Evolutionary conservation across 2,888 invertebrate species (phyloP).

Genomic region (Cryptocephalus primarius): DNA sequence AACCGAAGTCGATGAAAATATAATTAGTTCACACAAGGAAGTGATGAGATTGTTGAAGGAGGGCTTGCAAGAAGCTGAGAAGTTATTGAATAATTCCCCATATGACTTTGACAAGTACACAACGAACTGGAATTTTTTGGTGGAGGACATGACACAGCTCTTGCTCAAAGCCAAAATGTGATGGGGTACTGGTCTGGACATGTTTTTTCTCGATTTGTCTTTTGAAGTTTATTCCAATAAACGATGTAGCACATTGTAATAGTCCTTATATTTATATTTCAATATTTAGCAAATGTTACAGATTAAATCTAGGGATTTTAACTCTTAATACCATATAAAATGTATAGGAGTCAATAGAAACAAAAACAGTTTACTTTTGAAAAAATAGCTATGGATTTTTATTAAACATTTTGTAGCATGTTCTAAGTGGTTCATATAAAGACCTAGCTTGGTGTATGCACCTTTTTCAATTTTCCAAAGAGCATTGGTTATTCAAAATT

Average conservation of each 20-base stretch:
- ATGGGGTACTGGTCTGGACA: neutral
- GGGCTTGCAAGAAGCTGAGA: constrained; percentile 57
- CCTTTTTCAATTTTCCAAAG: too few species aligned
- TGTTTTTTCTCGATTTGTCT: too few species aligned
- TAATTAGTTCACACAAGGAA: constrained; percentile 76
- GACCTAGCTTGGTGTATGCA: too few species aligned
- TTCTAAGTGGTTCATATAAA: too few species aligned
- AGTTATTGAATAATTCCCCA: constrained; percentile 65
- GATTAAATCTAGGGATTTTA: neutral
- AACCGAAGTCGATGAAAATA: constrained; percentile 54
- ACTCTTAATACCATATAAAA: neutral
- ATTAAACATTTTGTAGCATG: too few species aligned
- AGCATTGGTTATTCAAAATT: too few species aligned
- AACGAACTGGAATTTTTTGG: constrained; percentile 69
- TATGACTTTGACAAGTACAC: constrained; percentile 88
- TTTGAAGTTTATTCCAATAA: too few species aligned
- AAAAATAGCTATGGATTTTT: too few species aligned
- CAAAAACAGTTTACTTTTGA: too few species aligned
- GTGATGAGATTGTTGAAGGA: constrained; percentile 57
- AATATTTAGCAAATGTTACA: too few species aligned
- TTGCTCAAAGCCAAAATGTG: constrained; percentile 48
- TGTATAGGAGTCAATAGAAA: neutral
- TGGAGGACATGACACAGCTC: constrained; percentile 59
- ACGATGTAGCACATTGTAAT: too few species aligned
- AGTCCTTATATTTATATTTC: too few species aligned